Evolutionary conservation across 2,888 invertebrate genomes (phyloP).

Genomic region (Drosophila helvetica): DNA sequence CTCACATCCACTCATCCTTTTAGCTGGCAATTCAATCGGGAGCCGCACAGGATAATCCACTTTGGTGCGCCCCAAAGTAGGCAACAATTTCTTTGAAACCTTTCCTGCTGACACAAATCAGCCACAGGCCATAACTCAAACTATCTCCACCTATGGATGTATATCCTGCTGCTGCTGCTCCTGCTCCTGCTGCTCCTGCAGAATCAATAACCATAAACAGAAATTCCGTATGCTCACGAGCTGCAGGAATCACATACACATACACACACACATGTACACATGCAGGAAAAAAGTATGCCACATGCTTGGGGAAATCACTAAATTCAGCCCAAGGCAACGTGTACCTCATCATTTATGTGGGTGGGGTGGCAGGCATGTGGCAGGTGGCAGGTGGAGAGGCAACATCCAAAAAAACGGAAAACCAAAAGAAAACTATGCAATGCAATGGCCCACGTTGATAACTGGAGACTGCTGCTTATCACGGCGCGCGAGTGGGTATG

Average conservation of each 20-base stretch:
- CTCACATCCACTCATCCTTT: conserved; percentile 1
- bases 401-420: conserved; percentile 14
- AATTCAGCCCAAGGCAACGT: conserved; percentile 55
- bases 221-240: conserved; percentile 63
- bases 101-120: conserved; percentile 62
- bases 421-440: conserved; percentile 23
- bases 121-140: conserved; percentile 58
- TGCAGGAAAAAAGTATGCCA: conserved; percentile 75
- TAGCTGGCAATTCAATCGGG: conserved; percentile 43
- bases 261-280: too few species aligned
- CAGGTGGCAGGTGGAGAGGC: too few species aligned
- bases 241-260: too few species aligned
- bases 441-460: conserved; percentile 58
- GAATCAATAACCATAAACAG: conserved; percentile 73
- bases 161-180: neutral
- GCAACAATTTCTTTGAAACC: conserved; percentile 52
- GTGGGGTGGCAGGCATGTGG: neutral
- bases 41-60: conserved; percentile 15
- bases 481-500: conserved; percentile 19
- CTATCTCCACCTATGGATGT: conserved; percentile 16
- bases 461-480: conserved; percentile 75
- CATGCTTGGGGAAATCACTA: conserved; percentile 76
- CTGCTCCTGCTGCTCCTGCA: conserved; percentile 16
- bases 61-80: conserved; percentile 37
- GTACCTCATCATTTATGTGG: conserved; percentile 69